Percentiles rank a stretch among this genome's conserved stretches.
These are phyloP conservation scores for Paradoxurus hermaphroditus DNA, from an alignment of 2,113 vertebrate species.

Conservation along the genomic window DNA sequence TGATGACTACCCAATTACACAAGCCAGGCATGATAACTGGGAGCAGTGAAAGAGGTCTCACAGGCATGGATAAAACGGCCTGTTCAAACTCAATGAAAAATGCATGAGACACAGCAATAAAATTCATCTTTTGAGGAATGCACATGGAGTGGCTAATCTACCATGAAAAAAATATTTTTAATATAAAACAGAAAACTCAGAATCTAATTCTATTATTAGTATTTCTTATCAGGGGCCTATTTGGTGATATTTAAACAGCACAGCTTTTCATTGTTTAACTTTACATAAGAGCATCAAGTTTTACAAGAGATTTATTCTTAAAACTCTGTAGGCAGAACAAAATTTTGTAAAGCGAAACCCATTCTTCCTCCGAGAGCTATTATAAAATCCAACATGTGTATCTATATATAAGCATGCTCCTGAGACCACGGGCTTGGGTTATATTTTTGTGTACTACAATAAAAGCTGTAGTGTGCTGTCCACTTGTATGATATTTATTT, in stretches of 20 bases:
- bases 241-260: slow-evolving; percentile 36
- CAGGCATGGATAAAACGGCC: neutral
- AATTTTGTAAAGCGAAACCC: slow-evolving; percentile 65
- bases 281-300: slow-evolving; percentile 41
- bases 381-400: slow-evolving; percentile 57
- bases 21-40: slow-evolving; percentile 54
- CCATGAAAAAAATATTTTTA: neutral
- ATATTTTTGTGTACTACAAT: slow-evolving; percentile 25
- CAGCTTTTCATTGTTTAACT: slow-evolving; percentile 35
- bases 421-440: slow-evolving; percentile 23
- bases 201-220: neutral
- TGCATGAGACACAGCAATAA: neutral
- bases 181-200: neutral
- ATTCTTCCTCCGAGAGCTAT: slow-evolving; percentile 57
- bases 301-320: slow-evolving; percentile 57
- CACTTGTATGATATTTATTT: neutral
- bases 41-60: slow-evolving; percentile 23
- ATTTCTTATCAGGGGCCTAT: neutral
- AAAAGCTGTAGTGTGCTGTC: neutral
- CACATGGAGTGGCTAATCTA: neutral
- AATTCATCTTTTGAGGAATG: neutral
- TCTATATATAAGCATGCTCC: slow-evolving; percentile 58
- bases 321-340: slow-evolving; percentile 63
- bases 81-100: neutral
- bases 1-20: slow-evolving; percentile 74